Conservation (phyloP, 2,113 vertebrate genomes). For the Lepisosteus oculatus region DNA sequence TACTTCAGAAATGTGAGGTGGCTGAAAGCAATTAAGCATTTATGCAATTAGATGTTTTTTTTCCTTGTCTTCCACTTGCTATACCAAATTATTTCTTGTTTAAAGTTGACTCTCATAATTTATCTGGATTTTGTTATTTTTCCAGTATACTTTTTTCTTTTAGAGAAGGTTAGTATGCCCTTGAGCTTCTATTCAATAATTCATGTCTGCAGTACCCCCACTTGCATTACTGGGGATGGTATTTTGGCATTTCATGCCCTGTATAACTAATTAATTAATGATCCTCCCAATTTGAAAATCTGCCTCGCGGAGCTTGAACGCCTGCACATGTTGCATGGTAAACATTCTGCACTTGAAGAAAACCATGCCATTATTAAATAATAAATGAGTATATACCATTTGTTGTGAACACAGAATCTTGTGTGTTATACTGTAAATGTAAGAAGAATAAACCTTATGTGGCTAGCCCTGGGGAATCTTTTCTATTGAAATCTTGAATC, state of each 20-base stretch:
- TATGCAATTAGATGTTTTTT: too few species aligned
- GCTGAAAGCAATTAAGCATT: too few species aligned
- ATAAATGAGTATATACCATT: background rate
- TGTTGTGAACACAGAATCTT: too few species aligned
- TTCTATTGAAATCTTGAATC: too few species aligned
- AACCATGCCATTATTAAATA: background rate
- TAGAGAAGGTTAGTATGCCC: conserved; percentile 1
- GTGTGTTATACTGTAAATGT: too few species aligned
- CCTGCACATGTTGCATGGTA: background rate
- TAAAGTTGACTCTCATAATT: too few species aligned
- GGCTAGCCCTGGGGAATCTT: too few species aligned
- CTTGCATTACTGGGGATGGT: conserved; percentile 3
- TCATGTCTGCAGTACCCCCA: conserved; percentile 5
- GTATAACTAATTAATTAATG: conserved; percentile 9
- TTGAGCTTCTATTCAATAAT: conserved; percentile 14
- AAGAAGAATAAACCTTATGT: too few species aligned
- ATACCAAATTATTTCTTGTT: too few species aligned
- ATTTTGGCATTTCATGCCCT: conserved; percentile 19
- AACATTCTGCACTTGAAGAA: background rate
- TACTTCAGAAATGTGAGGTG: too few species aligned
- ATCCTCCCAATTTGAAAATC: background rate
- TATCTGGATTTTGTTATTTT: background rate
- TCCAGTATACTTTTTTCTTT: background rate
- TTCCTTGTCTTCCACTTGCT: too few species aligned
- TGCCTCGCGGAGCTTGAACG: background rate